Evolutionary conservation across 30 jellyfish, hydroid and myxozoan species (phyloP).

Genomic region (Cassiopea andromeda): DNA sequence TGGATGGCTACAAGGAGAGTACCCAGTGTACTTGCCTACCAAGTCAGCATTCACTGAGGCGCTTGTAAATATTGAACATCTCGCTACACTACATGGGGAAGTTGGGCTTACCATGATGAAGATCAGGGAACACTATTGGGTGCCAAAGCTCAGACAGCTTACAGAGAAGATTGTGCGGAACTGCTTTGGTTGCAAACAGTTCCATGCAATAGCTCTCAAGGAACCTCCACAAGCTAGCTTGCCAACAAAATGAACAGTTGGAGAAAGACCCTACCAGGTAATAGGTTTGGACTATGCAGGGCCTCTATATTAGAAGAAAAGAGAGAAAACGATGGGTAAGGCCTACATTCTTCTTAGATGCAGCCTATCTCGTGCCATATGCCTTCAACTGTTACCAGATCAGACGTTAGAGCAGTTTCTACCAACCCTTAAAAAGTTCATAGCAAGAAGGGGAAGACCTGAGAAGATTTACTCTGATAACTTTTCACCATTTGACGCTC

Average conservation of each 20-base stretch:
- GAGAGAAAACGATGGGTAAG: conserved; percentile 28
- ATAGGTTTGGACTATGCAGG: conserved; percentile 75
- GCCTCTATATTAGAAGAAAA: conserved; percentile 38
- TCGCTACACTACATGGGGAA: conserved; percentile 24
- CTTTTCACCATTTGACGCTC: conserved; percentile 43
- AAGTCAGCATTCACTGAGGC: conserved; percentile 30
- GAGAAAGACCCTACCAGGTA: conserved; percentile 52
- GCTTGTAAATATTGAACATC: conserved; percentile 41
- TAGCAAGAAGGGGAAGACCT: not conserved
- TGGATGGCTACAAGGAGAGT: conserved; percentile 52
- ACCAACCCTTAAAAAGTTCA: conserved; percentile 53
- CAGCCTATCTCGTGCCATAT: conserved; percentile 73
- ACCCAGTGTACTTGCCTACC: conserved; percentile 13
- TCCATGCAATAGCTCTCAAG: conserved; percentile 42
- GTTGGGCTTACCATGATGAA: conserved; percentile 63
- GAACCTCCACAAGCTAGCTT: too few relatives aligned
- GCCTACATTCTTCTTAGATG: conserved; percentile 75
- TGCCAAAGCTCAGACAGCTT: conserved; percentile 68
- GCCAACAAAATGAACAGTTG: not conserved
- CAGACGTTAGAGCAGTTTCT: conserved; percentile 48
- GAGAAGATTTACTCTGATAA: conserved; percentile 69
- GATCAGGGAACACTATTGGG: conserved; percentile 50
- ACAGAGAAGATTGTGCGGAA: not conserved
- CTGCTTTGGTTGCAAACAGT: conserved; percentile 78
- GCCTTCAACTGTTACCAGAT: conserved; percentile 64